Evolutionary conservation across 2,888 invertebrate species (phyloP).

Genomic region (Aphelenchoides bicaudatus): DNA sequence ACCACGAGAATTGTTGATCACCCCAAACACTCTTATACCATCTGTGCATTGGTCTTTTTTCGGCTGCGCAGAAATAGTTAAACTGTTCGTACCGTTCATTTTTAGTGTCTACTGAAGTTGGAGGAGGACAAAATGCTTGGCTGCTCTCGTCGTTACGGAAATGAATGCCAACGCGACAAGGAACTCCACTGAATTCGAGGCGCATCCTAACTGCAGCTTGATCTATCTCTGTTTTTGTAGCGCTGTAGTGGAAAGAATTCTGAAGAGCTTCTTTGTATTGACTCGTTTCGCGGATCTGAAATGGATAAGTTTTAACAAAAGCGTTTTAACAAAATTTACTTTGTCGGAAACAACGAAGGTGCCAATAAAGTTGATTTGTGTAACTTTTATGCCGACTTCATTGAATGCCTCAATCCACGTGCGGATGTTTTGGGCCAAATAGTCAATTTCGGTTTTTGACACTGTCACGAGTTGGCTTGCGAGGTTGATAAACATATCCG

Average conservation of each 20-base stretch:
- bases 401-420: neutral
- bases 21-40: constrained; percentile 8
- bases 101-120: too few species aligned
- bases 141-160: neutral
- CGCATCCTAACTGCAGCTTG: constrained; percentile 5
- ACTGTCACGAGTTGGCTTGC: neutral
- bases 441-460: neutral
- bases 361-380: neutral
- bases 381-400: neutral
- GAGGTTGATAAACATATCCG: neutral
- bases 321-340: neutral
- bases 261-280: neutral
- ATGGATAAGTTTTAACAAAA: neutral
- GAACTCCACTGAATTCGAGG: neutral
- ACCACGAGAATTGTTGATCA: too few species aligned
- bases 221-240: neutral
- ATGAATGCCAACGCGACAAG: constrained; percentile 1
- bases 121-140: constrained; percentile 1
- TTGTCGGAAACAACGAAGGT: constrained; percentile 2
- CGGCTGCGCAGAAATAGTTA: neutral
- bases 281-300: constrained; percentile 10
- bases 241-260: neutral
- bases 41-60: neutral
- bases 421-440: neutral
- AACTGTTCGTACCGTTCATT: constrained; percentile 1